Base-by-base conservation (phyloP, 2,113 vertebrate genomes). In the Nesoenas mayeri region DNA sequence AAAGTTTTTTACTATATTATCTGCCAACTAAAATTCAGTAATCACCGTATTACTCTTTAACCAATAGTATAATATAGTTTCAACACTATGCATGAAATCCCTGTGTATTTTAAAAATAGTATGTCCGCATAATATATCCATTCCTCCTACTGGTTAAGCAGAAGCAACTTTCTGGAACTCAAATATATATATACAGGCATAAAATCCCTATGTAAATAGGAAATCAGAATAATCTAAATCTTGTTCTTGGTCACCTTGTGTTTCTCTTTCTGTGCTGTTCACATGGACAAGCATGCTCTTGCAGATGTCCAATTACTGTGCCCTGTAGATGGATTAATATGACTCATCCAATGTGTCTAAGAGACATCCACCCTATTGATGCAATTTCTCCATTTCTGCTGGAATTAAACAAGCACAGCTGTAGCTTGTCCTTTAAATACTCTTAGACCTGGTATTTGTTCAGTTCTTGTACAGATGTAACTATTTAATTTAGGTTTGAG, bases 341-440 rank as follows among this genome's bases (percentile, higher is more conserved):
- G 88, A 94, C 53, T 93, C 85, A 96, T 15, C 24, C 57, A 34
- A 9, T 6, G 12, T 38, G 60, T 74, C 82, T 54, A 66, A 66
- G 64, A 79, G 75, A 60, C 53, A 91, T 78, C 77, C 88, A 95
- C 82, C 79, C 82, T 42, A n/a, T 48, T 84, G 85, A 92, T 92
- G 90, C 57, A 71, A 73, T 95, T 91, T 86, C 85, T 80, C 83
- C 53, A 71, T 64, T 88, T 86, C 75, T 94, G 53, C 79, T 79
- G 67, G 95, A 95, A 83, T 88, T 77, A 88, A 87, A 57, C 40
- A 66, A 60, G 64, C 56, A 53, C 90, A 95, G 88, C 90, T 95
- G 88, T 67, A 90, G 57, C 58, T 93, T 91, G 69, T 74, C 48
- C 64, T 91, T 91, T 67, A 88, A 91, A 88, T 85, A 74, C 26